A percentile compares a stretch with the other conserved stretches of the same genome.
Conservation (phyloP, 2,888 invertebrate species). For the Phalangium opilio region DNA sequence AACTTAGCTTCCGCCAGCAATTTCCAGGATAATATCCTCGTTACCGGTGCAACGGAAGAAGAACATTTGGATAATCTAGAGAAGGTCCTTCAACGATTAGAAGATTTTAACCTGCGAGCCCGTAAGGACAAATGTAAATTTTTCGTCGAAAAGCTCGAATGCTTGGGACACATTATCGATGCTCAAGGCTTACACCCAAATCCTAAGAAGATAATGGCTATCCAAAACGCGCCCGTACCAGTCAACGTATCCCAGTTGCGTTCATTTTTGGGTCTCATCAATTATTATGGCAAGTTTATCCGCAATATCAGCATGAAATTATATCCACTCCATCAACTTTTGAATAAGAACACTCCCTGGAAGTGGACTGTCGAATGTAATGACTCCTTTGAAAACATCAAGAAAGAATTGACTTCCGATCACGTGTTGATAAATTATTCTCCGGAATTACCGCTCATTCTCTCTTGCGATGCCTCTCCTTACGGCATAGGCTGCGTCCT, state of each 20-base stretch:
- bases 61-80: too few species aligned
- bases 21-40: too few species aligned
- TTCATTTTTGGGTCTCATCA: conserved; percentile 9
- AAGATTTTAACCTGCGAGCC: background rate
- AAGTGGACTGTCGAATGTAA: conserved; percentile 6
- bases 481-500: conserved; percentile 21
- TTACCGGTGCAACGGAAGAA: too few species aligned
- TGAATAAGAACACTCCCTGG: conserved; percentile 4
- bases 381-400: conserved; percentile 3
- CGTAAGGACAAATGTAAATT: conserved; percentile 4
- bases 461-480: conserved; percentile 20
- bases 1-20: too few species aligned
- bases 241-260: background rate
- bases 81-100: background rate
- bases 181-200: conserved; percentile 7
- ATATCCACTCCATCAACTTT: conserved; percentile 8
- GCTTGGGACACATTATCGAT: conserved; percentile 5
- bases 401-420: conserved; percentile 4
- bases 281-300: conserved; percentile 9
- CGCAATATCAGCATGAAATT: conserved; percentile 6
- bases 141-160: conserved; percentile 1
- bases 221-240: conserved; percentile 6
- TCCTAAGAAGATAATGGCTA: conserved; percentile 11
- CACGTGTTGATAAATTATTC: conserved; percentile 15
- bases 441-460: conserved; percentile 9